Base-by-base conservation (phyloP, 2,113 vertebrate genomes). In the Syrmaticus mikado region DNA sequence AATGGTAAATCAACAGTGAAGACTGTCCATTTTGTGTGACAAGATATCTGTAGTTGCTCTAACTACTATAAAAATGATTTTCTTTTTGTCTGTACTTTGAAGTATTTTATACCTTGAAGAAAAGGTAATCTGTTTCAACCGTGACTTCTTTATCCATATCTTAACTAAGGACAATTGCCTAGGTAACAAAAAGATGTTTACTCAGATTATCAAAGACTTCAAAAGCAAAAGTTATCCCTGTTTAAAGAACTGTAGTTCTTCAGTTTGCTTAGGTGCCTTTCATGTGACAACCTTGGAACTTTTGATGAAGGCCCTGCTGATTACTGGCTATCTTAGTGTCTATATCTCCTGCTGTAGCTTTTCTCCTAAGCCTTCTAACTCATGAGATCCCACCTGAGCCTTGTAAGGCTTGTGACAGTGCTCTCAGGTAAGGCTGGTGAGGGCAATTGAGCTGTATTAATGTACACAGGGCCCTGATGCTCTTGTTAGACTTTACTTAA, bases 261-360 rank as follows among this genome's bases (percentile, higher is more conserved):
- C 52, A 75, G 62, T 34, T 87, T 82, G 66, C 13, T 38, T 21
- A 70, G 12, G 4, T 66, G 36, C 13, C 27, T 89, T 92, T 85
- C 36, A 55, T 45, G 16, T 53, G 64, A 87, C 13, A 85, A 68
- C 38, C 85, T 81, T 93, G 41, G 32, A 71, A 46, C 50, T 60
- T 87, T 74, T 64, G 50, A 52, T 57, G 73, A 68, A 93, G 73
- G 17, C 34, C 62, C 32, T 50, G 34, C 28, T 95, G 68, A n/a
- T 81, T 94, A n/a, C 22, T 86, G 41, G 28, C 46, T 77, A 40
- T 80, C 80, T 91, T 32, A 50, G 6, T 80, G 71, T 70, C 45
- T 82, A 52, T 75, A 43, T 58, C 27, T 58, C 27, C 34, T 81
- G 7, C 38, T 43, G 22, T n/a, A n/a, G 10, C 50, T 78, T 87